A percentile compares a stretch with the other conserved stretches of the same genome.
Conservation (phyloP, 1,140 invertebrate species). For the Drosophila punjabiensis region DNA sequence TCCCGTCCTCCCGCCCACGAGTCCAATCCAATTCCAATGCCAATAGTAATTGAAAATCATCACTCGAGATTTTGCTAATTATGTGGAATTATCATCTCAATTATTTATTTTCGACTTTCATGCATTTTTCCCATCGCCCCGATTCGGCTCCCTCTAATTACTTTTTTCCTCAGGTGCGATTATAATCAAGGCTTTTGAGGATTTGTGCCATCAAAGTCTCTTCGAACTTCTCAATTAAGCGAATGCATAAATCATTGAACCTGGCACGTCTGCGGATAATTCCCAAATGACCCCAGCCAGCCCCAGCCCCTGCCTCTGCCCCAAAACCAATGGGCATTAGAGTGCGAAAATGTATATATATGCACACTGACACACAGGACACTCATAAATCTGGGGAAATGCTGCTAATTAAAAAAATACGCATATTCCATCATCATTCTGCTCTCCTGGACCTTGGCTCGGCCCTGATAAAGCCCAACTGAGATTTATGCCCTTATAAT, state of each 20-base stretch:
- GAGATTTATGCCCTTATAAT: constrained; percentile 83
- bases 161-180: constrained; percentile 76
- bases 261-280: constrained; percentile 77
- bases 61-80: constrained; percentile 82
- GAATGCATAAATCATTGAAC: constrained; percentile 82
- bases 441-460: constrained; percentile 47
- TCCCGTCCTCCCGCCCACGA: not conserved
- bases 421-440: constrained; percentile 83
- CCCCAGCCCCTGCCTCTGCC: not conserved
- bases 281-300: constrained; percentile 65
- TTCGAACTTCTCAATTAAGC: constrained; percentile 84
- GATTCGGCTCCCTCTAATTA: constrained; percentile 62
- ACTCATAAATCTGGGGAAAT: constrained; percentile 81
- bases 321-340: constrained; percentile 58
- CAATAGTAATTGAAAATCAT: constrained; percentile 83
- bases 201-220: constrained; percentile 78
- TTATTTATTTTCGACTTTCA: constrained; percentile 81
- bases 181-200: constrained; percentile 79
- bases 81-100: constrained; percentile 83
- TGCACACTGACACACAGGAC: constrained; percentile 39
- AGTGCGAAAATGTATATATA: constrained; percentile 65
- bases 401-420: constrained; percentile 83
- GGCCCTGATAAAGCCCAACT: constrained; percentile 65
- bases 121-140: constrained; percentile 57
- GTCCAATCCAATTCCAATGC: constrained; percentile 39